Conservation (phyloP, 2,113 vertebrate genomes). For the Albula goreensis region DNA sequence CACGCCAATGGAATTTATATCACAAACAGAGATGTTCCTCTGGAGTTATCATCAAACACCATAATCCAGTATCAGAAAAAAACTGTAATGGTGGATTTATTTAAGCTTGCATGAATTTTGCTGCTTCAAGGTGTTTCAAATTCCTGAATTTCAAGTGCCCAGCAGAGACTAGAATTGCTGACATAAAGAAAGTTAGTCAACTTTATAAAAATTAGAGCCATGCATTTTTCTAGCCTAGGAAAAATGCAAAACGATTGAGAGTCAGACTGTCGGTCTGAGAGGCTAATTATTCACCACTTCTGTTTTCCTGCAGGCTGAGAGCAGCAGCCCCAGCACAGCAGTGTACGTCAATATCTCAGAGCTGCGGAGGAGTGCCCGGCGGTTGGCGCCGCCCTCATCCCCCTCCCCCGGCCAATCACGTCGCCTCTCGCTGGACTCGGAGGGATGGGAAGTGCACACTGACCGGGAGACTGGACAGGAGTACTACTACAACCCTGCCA, state of each 20-base stretch:
- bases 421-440: slow-evolving; percentile 32
- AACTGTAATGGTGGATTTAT: too few species aligned
- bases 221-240: background rate
- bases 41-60: too few species aligned
- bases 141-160: too few species aligned
- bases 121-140: too few species aligned
- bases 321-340: slow-evolving; percentile 43
- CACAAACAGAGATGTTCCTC: too few species aligned
- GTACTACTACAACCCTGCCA: slow-evolving; percentile 78
- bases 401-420: slow-evolving; percentile 37
- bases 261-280: too few species aligned
- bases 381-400: background rate
- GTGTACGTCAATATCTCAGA: slow-evolving; percentile 79
- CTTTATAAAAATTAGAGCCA: too few species aligned
- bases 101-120: too few species aligned
- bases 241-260: background rate
- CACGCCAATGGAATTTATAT: too few species aligned
- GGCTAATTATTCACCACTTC: background rate
- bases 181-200: too few species aligned
- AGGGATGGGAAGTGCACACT: slow-evolving; percentile 78
- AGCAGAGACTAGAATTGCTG: too few species aligned
- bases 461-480: slow-evolving; percentile 71
- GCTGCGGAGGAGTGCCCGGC: slow-evolving; percentile 53
- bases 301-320: slow-evolving; percentile 34
- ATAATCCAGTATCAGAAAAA: too few species aligned